phyloP scores from a whole-genome alignment of 2,113 vertebrate genomes.

The Myrmecophaga tridactyla region DNA sequence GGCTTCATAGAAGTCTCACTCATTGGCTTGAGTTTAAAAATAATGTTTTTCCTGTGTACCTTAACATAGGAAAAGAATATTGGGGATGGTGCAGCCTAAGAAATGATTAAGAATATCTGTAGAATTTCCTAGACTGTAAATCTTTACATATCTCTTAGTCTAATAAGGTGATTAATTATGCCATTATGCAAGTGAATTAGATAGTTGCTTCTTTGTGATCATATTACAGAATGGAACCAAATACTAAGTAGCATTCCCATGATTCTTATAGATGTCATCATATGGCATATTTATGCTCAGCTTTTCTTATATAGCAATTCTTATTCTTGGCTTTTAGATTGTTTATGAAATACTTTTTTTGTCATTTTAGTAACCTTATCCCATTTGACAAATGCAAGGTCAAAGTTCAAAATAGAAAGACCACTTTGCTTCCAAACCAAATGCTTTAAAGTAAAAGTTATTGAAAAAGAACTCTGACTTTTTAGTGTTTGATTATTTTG shows the following conservation, averaged over 20 bases:
- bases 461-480: not conserved
- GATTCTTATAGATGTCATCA: not conserved
- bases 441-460: not conserved
- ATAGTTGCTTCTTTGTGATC: constrained; percentile 21
- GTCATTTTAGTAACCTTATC: not conserved
- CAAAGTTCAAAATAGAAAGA: not conserved
- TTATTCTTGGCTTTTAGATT: not conserved
- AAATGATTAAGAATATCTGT: not conserved
- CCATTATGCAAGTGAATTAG: not conserved
- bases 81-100: not conserved
- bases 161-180: constrained; percentile 52
- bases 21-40: not conserved
- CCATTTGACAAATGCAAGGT: not conserved
- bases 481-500: not conserved
- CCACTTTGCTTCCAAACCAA: not conserved
- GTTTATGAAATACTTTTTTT: not conserved
- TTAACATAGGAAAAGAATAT: not conserved
- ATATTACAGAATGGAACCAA: not conserved
- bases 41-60: not conserved
- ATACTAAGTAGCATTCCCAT: not conserved
- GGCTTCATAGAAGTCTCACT: not conserved
- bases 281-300: not conserved
- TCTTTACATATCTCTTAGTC: not conserved
- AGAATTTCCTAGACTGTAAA: not conserved
- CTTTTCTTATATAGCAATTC: not conserved